Evolutionary conservation across 2,797 vertebrate genomes (phyloP), one percentile per base, ranked within the genome.

Genomic region (Allobates femoralis): DNA sequence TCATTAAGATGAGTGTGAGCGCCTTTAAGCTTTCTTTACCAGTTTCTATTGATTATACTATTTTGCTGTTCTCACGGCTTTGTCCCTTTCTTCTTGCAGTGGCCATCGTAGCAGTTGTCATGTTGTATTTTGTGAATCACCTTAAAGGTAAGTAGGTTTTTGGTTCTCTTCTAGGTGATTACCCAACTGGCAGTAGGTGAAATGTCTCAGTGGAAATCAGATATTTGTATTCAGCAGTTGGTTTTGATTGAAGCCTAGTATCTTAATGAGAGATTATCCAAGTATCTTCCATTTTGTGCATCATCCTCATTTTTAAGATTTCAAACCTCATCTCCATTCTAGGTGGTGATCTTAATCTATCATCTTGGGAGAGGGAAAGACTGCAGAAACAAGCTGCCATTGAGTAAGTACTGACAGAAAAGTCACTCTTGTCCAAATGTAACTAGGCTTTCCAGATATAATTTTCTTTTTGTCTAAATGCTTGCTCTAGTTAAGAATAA

Each of bases 281-380:
- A 66, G 28, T 66, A 15, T 69, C 10, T 37, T 71, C 51, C 11
- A 18, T 26, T 0, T 62, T 62, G 21, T 69, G 32, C 7, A 23
- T 41, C 41, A 19, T 14, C 18, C 5, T 64, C 32, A 11, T 16
- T 11, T 34, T 21, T n/a, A 71, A 78, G 11, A 55, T 32, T 14
- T 58, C 10, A 78, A 34, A 56, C 23, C 19, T 58, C 10, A 2
- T 76, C 12, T 85, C 55, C 5, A 3, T 90, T 88, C 30, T 91
- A 99, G 98, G 95, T 90, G 98, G 97, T 77, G 96, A 95, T 23
- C 94, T 99, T 90, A 99, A 99, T 94, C 94, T 91, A 90, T 97
- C 97, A 23, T 94, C 97, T 0, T 91, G 90, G 89, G 94, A 92
- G 88, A 96, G 98, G 92, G 94, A 94, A 89, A 96, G 92, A 91